Evolutionary conservation across 35 echinoderm and acorn worm genomes (phyloP).

Genomic region (Diadema setosum): DNA sequence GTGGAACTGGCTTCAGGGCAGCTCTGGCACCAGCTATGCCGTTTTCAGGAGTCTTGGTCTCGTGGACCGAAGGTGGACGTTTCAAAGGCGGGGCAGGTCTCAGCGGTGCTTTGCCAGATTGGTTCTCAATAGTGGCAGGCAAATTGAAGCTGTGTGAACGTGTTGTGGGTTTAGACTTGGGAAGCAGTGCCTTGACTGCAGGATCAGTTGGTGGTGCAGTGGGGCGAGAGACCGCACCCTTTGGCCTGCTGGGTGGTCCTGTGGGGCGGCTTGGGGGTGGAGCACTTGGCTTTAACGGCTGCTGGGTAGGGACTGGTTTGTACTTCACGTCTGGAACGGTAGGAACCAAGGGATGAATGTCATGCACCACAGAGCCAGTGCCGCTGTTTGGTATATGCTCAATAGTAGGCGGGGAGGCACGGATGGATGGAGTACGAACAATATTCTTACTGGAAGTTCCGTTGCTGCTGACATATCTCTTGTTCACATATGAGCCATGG

Average conservation of each 20-base stretch:
- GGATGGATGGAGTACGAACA: background rate
- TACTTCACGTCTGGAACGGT: background rate
- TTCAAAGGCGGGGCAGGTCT: background rate
- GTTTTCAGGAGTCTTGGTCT: background rate
- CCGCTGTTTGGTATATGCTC: background rate
- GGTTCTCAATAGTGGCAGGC: background rate
- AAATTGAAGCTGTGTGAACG: background rate
- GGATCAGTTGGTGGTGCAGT: background rate
- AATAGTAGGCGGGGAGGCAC: background rate
- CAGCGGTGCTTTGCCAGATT: background rate
- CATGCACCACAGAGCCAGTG: background rate
- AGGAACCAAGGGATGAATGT: background rate
- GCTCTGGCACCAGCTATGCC: background rate
- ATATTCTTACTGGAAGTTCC: background rate
- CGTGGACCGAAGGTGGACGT: background rate
- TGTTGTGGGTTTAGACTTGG: background rate
- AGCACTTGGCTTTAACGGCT: background rate
- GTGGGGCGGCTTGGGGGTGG: background rate
- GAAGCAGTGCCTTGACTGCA: too few species aligned
- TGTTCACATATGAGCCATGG: background rate
- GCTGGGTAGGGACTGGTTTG: background rate
- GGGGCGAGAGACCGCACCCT: background rate
- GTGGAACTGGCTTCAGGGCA: background rate
- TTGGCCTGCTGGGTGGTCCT: background rate
- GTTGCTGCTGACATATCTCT: background rate